phyloP scores from a whole-genome alignment of 2,113 vertebrate genomes.

The Aplodontia rufa region DNA sequence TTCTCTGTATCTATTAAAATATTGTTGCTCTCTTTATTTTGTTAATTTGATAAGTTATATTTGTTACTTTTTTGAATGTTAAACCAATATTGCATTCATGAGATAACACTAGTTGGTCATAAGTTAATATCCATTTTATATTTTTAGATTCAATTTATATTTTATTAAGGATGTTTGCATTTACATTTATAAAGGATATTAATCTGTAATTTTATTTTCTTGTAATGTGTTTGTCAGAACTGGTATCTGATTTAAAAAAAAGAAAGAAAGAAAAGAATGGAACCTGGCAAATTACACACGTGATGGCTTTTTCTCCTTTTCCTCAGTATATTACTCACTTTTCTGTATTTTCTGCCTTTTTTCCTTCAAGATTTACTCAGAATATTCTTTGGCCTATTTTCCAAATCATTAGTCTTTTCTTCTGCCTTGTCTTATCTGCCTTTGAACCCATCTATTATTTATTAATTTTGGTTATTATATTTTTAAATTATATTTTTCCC shows the following conservation, averaged over 20 bases:
- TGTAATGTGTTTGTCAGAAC: not conserved
- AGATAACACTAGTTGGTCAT: not conserved
- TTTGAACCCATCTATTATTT: not conserved
- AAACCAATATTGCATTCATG: not conserved
- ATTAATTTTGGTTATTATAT: not conserved
- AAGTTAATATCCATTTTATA: not conserved
- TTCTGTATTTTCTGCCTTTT: not conserved
- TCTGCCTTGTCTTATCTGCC: not conserved
- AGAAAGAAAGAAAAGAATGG: not conserved
- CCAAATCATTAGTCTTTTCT: not conserved
- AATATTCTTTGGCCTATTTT: not conserved
- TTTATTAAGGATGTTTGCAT: not conserved
- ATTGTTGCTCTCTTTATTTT: not conserved
- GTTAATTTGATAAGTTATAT: not conserved
- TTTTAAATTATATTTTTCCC: not conserved
- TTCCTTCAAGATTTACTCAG: not conserved
- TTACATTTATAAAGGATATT: not conserved
- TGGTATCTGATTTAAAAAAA: not conserved
- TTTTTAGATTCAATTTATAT: not conserved
- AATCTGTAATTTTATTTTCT: not conserved
- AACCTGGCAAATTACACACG: not conserved
- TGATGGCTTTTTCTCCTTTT: not conserved
- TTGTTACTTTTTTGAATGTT: not conserved
- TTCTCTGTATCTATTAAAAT: not conserved
- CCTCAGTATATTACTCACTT: fast-evolving